Evolutionary conservation across 1,140 invertebrate genomes (phyloP), one percentile per base, ranked within the genome.

Genomic region (Neuroterus valhalla): DNA sequence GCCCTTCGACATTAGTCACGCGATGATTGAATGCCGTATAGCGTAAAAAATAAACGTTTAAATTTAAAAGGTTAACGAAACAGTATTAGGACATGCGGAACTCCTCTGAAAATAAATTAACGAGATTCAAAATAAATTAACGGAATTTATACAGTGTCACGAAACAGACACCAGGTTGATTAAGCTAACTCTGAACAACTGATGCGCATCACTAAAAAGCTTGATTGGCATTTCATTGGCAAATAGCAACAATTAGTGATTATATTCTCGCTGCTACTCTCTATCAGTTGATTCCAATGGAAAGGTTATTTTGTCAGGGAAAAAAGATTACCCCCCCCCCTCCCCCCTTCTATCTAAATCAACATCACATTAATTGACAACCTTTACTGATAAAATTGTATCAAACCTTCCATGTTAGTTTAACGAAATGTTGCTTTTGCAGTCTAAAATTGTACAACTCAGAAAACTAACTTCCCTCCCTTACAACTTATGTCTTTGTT

Each of bases 21-120:
- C 55, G 14, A 62, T 62, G 55, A 62, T 19, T 48, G 46, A 48
- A 48, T 19, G 17, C 46, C 46, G 17, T 48, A 48, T 62, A 26
- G 55, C 31, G n/a, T 62, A 62, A n/a, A n/a, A n/a, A n/a, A n/a
- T n/a, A n/a, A n/a, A 62, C 23, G 55, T n/a, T 62, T 62, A 62
- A 62, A 62, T n/a, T 62, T 26, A 38, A 62, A 62, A 62, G 55
- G 55, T 62, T 62, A 62, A 31, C 23, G 12, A 62, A 62, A 62
- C 31, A 38, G 31, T 38, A 38, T 38, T 38, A 38, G 31, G 31
- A 38, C 55, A 62, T 31, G 12, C 3, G 15, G 31, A 38, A n/a
- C 23, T 14, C 15, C 4, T 62, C 31, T 26, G 4, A 8, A 31
- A 62, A 62, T 62, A 1, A 62, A 62, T n/a, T 3, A 15, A 31